Evolutionary conservation across 92 coral and sea anemone genomes (phyloP).

Genomic region (Heteractis magnifica): DNA sequence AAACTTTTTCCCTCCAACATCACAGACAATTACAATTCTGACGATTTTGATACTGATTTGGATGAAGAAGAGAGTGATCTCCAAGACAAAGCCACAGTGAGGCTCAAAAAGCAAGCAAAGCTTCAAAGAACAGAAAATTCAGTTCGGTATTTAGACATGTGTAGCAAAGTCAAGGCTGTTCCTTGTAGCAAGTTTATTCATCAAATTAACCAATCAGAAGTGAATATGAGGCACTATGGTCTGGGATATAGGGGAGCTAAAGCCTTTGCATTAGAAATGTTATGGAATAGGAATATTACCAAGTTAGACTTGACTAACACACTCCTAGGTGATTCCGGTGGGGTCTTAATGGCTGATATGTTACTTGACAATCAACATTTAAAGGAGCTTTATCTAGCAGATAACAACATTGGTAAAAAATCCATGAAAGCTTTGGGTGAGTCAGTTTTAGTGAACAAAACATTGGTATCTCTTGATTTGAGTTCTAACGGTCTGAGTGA

Average conservation of each 20-base stretch:
- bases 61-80: conserved; percentile 1
- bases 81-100: conserved; percentile 3
- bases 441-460: conserved; percentile 7
- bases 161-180: conserved; percentile 11
- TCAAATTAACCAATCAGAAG: conserved; percentile 24
- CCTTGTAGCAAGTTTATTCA: conserved; percentile 27
- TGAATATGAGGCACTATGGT: conserved; percentile 25
- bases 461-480: conserved; percentile 14
- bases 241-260: conserved; percentile 18
- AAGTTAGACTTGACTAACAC: conserved; percentile 28
- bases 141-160: conserved; percentile 7
- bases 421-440: conserved; percentile 29
- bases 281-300: conserved; percentile 26
- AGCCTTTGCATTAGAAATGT: conserved; percentile 24
- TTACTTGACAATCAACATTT: conserved; percentile 17
- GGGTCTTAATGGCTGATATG: conserved; percentile 25
- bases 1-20: neutral
- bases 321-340: conserved; percentile 21
- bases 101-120: conserved; percentile 11
- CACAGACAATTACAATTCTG: conserved; percentile 4
- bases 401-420: conserved; percentile 18
- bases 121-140: conserved; percentile 4
- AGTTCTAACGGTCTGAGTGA: conserved; percentile 23
- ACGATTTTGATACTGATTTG: conserved; percentile 37
- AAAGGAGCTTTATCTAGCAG: conserved; percentile 6